Evolutionary conservation across 2,113 vertebrate genomes (phyloP), one percentile per base, ranked within the genome.

Genomic region (Mungos mungo): DNA sequence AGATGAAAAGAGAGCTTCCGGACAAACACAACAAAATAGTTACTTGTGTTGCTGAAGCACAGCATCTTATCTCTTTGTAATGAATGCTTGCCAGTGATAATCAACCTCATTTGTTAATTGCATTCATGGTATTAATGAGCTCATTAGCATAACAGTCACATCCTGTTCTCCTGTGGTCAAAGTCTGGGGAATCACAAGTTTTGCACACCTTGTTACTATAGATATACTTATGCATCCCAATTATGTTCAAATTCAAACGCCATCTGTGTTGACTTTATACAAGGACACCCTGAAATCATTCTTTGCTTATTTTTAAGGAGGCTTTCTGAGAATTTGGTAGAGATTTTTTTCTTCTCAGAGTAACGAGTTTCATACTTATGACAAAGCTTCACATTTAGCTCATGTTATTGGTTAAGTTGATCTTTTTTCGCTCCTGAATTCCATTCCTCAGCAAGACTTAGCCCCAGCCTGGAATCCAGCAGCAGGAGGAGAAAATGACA

Each of bases 51-150:
- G 93, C 81, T 88, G 94, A 98, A 97, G 97, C 97, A 77, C 41
- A 97, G 88, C 52, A 98, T 93, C 98, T 97, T 97, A 95, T 96
- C 87, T 95, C 81, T 96, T 96, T 97, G 98, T 98, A 98, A 98
- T 98, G 98, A 99, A 98, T 97, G 88, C 97, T 98, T 98, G 88
- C 96, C 95, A 97, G 97, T 98, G 98, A 98, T 99, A 98, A 98
- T 98, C 95, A 98, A 97, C 98, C 97, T 98, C 97, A 95, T 98
- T 98, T 98, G 97, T 96, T 99, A 99, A 99, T 99, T 97, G 98
- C 98, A 99, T 98, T 99, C 98, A 98, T 98, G 98, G 88, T 98
- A 98, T 99, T 99, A 99, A 99, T 98, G 98, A 99, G 97, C 93
- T 97, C 45, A 99, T 99, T 99, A 98, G 98, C 98, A 98, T 99